Conservation (phyloP, 2,113 vertebrate genomes). For the Artemisiospiza belli region DNA sequence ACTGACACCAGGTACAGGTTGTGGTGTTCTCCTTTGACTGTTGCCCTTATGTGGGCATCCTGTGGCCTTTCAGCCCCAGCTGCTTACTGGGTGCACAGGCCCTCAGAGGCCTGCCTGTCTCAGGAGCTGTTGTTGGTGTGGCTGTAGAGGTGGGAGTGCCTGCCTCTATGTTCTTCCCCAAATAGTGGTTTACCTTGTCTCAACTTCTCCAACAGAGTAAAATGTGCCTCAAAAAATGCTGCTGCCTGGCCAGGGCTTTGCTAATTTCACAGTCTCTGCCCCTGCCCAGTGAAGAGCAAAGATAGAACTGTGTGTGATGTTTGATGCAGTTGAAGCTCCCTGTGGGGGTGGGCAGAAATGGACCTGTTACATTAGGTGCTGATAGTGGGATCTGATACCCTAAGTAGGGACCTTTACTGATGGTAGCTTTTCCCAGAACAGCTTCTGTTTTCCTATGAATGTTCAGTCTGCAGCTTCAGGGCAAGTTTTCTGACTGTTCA, state of each 20-base stretch:
- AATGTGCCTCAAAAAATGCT: background rate
- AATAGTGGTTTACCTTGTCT: background rate
- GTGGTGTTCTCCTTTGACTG: background rate
- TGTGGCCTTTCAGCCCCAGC: background rate
- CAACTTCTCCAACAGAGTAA: background rate
- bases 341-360: background rate
- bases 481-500: background rate
- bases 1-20: background rate
- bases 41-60: background rate
- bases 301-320: background rate
- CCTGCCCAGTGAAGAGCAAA: background rate
- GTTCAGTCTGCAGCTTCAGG: background rate
- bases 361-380: background rate
- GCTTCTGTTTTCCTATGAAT: background rate
- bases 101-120: background rate
- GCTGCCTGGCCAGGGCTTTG: background rate
- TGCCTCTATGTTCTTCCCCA: background rate
- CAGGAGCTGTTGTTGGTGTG: background rate
- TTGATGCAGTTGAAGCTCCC: background rate
- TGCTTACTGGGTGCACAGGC: background rate
- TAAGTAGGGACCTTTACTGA: background rate
- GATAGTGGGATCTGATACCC: background rate
- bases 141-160: background rate
- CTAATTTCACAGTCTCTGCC: background rate
- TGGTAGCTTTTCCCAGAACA: background rate